A percentile compares a stretch with the other conserved stretches of the same genome.
phyloP scores from a whole-genome alignment of 2,888 invertebrate species.

The Ctena decussata region DNA sequence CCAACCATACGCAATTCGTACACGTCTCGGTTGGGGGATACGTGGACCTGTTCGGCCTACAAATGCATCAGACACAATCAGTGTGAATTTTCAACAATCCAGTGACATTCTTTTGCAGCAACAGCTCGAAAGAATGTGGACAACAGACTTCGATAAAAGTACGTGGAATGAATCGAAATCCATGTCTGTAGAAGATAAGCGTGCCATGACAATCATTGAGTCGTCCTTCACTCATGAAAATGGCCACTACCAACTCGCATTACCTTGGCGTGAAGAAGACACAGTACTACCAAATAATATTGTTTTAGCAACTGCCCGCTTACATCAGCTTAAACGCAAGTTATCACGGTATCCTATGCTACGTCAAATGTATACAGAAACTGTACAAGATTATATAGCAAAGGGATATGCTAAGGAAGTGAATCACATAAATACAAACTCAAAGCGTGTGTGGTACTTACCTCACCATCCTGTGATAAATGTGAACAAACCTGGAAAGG shows the following conservation, averaged over 20 bases:
- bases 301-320: conserved; percentile 23
- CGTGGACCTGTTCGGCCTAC: conserved; percentile 8
- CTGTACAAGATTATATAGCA: conserved; percentile 34
- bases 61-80: background rate
- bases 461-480: conserved; percentile 57
- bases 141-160: conserved; percentile 25
- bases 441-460: conserved; percentile 46
- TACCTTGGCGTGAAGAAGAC: conserved; percentile 43
- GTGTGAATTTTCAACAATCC: background rate
- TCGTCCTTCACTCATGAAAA: conserved; percentile 13
- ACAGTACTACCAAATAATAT: conserved; percentile 35
- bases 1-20: conserved; percentile 30
- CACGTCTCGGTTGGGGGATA: conserved; percentile 36
- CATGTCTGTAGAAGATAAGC: conserved; percentile 44
- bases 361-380: conserved; percentile 25
- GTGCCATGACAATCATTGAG: conserved; percentile 20
- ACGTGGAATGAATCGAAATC: conserved; percentile 2
- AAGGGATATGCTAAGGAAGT: conserved; percentile 49
- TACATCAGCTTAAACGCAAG: conserved; percentile 36
- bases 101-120: background rate
- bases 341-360: conserved; percentile 9
- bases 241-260: conserved; percentile 45
- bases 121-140: conserved; percentile 32
- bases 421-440: background rate
- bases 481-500: conserved; percentile 54